A percentile compares a stretch with the other conserved stretches of the same genome.
These are phyloP conservation scores for Microtus ochrogaster DNA, from an alignment of 2,113 vertebrate genomes.

Conservation along the genomic window DNA sequence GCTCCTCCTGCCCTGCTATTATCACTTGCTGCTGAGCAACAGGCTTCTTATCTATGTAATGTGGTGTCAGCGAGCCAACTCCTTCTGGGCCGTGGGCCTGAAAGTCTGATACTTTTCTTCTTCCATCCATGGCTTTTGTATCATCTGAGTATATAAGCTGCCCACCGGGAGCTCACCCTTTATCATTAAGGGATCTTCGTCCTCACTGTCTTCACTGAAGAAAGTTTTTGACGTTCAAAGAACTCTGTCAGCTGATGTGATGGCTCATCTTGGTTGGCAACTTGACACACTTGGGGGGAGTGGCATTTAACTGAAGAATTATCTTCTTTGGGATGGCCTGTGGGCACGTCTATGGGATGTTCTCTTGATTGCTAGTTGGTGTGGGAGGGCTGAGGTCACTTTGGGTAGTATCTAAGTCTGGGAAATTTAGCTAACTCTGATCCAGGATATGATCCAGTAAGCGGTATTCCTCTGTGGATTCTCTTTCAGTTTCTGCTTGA, in stretches of 20 bases:
- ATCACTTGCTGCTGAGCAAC: slow-evolving; percentile 77
- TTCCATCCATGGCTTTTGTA: neutral
- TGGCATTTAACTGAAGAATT: neutral
- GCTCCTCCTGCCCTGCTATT: slow-evolving; percentile 35
- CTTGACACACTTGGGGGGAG: neutral
- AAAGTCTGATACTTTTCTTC: neutral
- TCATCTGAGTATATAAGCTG: neutral
- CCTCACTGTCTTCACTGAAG: neutral
- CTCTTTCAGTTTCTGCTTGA: no score
- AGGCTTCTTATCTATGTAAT: slow-evolving; percentile 57
- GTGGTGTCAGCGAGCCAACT: neutral
- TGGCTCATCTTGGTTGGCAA: neutral
- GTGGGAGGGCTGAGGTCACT: no score
- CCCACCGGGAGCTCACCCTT: neutral
- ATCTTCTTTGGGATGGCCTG: no score
- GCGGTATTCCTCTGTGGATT: no score
- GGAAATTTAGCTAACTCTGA: no score
- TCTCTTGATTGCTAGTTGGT: no score
- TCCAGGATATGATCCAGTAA: no score
- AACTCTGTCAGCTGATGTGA: neutral
- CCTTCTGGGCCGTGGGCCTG: neutral
- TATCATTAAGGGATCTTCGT: neutral
- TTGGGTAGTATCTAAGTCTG: no score
- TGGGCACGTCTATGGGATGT: no score
- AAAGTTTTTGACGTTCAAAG: neutral